phyloP scores from a whole-genome alignment of 1,140 invertebrate genomes.

The Palaemon carinicauda region DNA sequence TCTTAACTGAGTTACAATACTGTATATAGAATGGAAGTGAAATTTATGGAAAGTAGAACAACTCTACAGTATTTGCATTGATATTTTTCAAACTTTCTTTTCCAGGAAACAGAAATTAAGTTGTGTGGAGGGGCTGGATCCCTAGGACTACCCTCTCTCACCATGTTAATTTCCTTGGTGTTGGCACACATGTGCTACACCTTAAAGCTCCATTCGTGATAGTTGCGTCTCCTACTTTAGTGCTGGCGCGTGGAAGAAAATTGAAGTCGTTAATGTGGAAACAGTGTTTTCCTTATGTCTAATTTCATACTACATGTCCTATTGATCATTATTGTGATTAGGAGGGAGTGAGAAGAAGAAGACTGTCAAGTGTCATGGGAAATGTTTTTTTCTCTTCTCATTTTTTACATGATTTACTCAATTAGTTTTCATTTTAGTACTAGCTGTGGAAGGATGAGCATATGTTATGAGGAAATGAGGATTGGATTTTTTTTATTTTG shows the following conservation, averaged over 20 bases:
- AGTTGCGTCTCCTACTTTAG: background rate
- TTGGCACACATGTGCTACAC: slow-evolving; percentile 31
- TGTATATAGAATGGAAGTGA: no score
- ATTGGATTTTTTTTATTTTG: background rate
- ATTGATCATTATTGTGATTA: slow-evolving; percentile 17
- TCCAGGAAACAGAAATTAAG: slow-evolving; percentile 42
- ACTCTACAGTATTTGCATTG: background rate
- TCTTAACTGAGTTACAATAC: no score
- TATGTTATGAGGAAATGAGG: background rate
- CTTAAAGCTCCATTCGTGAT: slow-evolving; percentile 29
- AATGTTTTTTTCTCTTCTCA: no score
- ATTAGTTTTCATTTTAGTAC: background rate
- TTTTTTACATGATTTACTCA: background rate
- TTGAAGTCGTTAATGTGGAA: background rate
- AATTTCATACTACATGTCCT: background rate
- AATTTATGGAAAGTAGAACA: background rate
- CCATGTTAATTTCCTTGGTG: background rate
- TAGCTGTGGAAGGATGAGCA: slow-evolving; percentile 6
- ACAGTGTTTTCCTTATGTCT: background rate
- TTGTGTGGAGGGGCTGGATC: slow-evolving; percentile 42
- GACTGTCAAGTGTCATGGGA: no score
- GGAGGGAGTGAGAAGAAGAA: background rate
- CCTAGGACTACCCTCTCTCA: slow-evolving; percentile 10
- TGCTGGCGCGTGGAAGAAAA: background rate
- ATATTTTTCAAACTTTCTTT: background rate